Conservation (phyloP, 2,888 invertebrate genomes). For the Argyresthia goedartella region DNA sequence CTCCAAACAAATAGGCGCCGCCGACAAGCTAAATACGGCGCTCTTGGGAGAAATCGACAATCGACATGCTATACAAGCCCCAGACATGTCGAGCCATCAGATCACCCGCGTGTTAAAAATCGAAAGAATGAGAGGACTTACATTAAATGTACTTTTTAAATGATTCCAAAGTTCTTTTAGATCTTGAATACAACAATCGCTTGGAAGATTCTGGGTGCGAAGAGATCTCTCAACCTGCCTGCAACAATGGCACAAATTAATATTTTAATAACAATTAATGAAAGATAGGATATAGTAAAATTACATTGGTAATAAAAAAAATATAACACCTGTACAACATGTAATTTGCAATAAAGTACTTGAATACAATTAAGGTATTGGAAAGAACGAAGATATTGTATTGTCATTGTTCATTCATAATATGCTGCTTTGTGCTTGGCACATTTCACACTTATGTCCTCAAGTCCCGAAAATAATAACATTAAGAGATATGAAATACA, state of each 20-base stretch:
- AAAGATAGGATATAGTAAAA: background rate
- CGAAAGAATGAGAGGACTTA: constrained; percentile 22
- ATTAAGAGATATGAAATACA: background rate
- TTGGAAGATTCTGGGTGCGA: constrained; percentile 42
- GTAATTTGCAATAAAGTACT: too few relatives aligned
- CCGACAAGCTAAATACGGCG: too few relatives aligned
- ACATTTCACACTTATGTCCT: too few relatives aligned
- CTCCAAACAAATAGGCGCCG: too few relatives aligned
- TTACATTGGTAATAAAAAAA: background rate
- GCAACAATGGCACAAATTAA: constrained; percentile 13
- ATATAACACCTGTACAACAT: background rate
- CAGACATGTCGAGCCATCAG: too few relatives aligned
- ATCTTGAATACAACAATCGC: constrained; percentile 56
- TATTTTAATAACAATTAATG: background rate
- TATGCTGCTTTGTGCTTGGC: too few relatives aligned
- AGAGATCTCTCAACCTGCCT: constrained; percentile 53
- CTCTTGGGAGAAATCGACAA: too few relatives aligned
- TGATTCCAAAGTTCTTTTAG: constrained; percentile 58
- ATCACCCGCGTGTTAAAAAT: background rate
- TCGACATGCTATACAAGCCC: too few relatives aligned
- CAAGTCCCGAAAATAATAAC: too few relatives aligned
- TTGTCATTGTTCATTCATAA: too few relatives aligned
- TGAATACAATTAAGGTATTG: too few relatives aligned
- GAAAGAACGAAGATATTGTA: too few relatives aligned
- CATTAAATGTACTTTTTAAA: constrained; percentile 47